These are phyloP conservation scores for Mercenaria mercenaria DNA, from an alignment of 1,140 invertebrate species.

Conservation along the genomic window DNA sequence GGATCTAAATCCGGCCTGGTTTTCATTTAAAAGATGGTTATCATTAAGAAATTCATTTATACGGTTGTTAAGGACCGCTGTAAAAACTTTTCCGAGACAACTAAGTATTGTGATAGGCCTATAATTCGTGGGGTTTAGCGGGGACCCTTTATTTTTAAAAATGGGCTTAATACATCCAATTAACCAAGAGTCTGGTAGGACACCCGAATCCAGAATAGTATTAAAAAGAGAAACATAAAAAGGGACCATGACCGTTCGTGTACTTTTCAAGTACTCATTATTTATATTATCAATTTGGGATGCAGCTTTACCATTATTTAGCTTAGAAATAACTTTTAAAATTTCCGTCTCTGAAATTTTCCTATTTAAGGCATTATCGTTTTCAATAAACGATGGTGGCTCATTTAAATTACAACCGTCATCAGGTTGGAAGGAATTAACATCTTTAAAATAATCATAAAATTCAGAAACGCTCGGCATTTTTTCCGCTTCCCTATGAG, in stretches of 20 bases:
- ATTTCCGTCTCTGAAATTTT: not conserved
- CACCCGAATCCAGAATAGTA: constrained; percentile 43
- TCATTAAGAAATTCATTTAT: constrained; percentile 31
- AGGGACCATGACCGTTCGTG: too few relatives aligned
- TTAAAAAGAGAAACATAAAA: too few relatives aligned
- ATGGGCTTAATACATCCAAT: constrained; percentile 50
- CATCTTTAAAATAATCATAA: not conserved
- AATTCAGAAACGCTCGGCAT: not conserved
- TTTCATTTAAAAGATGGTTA: not conserved
- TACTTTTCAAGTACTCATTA: constrained; percentile 47
- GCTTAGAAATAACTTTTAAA: not conserved
- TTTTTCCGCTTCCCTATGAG: not conserved
- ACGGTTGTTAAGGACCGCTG: constrained; percentile 17
- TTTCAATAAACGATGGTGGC: not conserved
- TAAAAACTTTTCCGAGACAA: constrained; percentile 61
- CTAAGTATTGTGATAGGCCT: constrained; percentile 51
- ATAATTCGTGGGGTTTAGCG: constrained; percentile 33
- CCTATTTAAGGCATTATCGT: not conserved
- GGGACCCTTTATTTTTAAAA: constrained; percentile 63
- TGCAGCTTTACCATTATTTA: not conserved
- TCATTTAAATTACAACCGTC: not conserved
- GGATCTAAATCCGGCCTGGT: constrained; percentile 50
- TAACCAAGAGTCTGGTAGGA: constrained; percentile 48
- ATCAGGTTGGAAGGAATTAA: not conserved
- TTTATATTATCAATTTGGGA: not conserved